Base-by-base conservation (phyloP, 1,140 invertebrate species). In the Tetragonula clypearis region DNA sequence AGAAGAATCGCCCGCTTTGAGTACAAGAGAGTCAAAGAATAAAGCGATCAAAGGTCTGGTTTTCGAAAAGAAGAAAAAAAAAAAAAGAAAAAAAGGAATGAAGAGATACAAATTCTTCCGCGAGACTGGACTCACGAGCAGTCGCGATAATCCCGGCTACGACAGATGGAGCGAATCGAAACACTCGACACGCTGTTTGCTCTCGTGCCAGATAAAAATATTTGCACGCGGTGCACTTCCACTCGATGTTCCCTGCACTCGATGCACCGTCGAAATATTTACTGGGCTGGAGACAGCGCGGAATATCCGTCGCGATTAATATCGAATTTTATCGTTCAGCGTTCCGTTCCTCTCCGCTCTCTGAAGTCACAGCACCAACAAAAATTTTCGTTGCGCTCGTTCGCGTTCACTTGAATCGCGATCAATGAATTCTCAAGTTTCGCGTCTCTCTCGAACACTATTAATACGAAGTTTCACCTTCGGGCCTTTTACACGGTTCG, bases 141-240 rank as follows among this genome's bases (percentile, higher is more conserved):
- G 9, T 23, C 4, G 17, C 30, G 71, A 75, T 81, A 85, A 85
- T 85, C 79, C 41, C 26, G 11, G 6, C 53, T 15, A 69, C 71
- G 80, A 86, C 85, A 86, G 85, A 86, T 83, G 80, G 85, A 77
- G 74, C 19, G 58, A 75, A 75, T 55, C 62, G 71, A 69, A 49
- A 71, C 19, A 80, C 62, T 21, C 49, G 49, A 35, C 56, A 30
- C 23, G 41, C 19, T 87, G 78, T 86, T 81, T 86, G 66, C 78
- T 55, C 80, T 69, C 76, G 72, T 73, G 30, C 66, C 73, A 88
- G 88, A 90, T 90, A 90, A 90, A 90, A 90, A 90, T 73, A 85
- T 90, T 90, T 87, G 81, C 85, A 79, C 69, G 72, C 73, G 21
- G 14, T 79, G 85, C 85, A 80, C 75, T 86, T 84, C 77, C 76